Base-by-base conservation (phyloP, 2,113 vertebrate species). In the Shinisaurus crocodilurus region DNA sequence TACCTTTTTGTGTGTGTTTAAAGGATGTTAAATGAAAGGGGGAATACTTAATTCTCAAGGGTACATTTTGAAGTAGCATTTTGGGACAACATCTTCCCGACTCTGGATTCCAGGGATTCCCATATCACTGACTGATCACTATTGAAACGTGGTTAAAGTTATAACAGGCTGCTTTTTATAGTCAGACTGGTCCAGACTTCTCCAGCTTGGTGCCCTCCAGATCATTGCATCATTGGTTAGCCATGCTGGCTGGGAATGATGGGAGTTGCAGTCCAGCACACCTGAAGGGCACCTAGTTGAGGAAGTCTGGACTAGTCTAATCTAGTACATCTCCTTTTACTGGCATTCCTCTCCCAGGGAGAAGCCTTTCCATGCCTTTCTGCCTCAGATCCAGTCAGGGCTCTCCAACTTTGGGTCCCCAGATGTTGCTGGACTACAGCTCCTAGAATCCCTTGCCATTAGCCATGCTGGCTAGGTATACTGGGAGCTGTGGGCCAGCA, bases 21-120 rank as follows among this genome's bases (percentile, higher is more conserved):
- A 32, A 13, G n/a, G 67, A 27, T 65, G 48, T 76, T 25, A 54
- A 69, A 54, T 13, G 40, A 77, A 0, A 0, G 81, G 86, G 57
- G 3, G 65, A 74, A 77, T 45, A 25, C 45, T 67, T 82, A 0
- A 0, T 29, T 48, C 5, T 75, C 25, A 54, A 1, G 13, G 63
- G 70, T 65, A 90, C 60, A 72, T 85, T 89, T 67, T 91, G 79
- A 88, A 89, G 87, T 50, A 32, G 34, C 74, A 63, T 82, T 54
- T 80, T 50, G 57, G 88, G 60, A 74, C 20, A 57, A 69, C 43
- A 5, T 43, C 85, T 90, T 90, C 88, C 45, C 23, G 2, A 6
- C 34, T 89, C 43, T n/a, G 29, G 80, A 48, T n/a, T 57, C 32
- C n/a, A 70, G 48, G 25, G 60, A 40, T 67, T 37, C 25, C 88